phyloP scores from a whole-genome alignment of 2,113 vertebrate species.

The Lasiurus cinereus region DNA sequence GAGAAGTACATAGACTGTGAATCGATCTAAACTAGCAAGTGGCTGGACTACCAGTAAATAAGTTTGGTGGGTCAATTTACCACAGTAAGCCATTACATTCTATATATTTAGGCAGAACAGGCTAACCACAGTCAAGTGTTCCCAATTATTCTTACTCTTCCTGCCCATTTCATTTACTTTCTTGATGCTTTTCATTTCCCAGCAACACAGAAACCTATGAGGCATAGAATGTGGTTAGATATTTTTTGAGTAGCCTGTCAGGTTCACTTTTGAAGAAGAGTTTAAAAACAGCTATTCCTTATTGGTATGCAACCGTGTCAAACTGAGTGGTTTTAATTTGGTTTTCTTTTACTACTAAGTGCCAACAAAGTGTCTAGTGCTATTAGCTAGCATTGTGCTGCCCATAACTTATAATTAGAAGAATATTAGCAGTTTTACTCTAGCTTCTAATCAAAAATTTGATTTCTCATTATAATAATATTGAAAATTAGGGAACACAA shows the following conservation, averaged over 20 bases:
- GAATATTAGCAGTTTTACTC: constrained; percentile 1
- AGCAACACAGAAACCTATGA: constrained; percentile 66
- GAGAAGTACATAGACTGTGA: background rate
- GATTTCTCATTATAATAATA: constrained; percentile 9
- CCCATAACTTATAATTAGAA: background rate
- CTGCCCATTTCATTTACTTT: constrained; percentile 55
- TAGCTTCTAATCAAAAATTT: constrained; percentile 18
- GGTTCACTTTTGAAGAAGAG: constrained; percentile 10
- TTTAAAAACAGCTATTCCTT: background rate
- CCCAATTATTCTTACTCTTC: background rate
- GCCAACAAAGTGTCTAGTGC: background rate
- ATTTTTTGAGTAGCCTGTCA: constrained; percentile 21
- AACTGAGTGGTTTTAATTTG: constrained; percentile 18
- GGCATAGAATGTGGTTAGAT: background rate
- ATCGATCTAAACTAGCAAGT: constrained; percentile 10
- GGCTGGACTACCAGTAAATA: background rate
- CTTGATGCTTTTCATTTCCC: constrained; percentile 52
- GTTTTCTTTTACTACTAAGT: background rate
- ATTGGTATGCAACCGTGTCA: constrained; percentile 4
- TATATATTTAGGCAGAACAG: background rate
- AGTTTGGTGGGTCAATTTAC: background rate
- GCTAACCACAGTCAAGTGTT: background rate
- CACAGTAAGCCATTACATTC: background rate
- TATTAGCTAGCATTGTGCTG: background rate
- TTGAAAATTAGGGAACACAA: background rate